Conservation (phyloP, 1,140 invertebrate species). For the Ceratosolen fusciceps region DNA sequence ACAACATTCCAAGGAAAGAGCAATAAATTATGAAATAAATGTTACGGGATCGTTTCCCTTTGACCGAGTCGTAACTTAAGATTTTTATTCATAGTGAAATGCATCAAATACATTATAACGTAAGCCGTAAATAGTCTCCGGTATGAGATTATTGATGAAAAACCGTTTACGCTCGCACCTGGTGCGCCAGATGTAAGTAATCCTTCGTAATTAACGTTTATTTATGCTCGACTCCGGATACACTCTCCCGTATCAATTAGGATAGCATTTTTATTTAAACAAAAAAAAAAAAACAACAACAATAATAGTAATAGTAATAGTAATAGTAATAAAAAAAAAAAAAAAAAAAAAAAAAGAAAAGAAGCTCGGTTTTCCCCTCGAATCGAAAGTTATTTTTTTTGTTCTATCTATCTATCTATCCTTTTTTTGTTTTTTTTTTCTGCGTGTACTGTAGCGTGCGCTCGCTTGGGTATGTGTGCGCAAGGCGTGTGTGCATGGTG, state of each 20-base stretch:
- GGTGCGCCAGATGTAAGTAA: neutral
- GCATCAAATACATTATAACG: slow-evolving; percentile 4
- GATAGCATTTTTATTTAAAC: slow-evolving; percentile 3
- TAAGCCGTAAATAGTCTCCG: neutral
- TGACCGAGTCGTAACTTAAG: slow-evolving; percentile 14
- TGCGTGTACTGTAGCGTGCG: neutral
- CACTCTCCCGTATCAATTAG: neutral
- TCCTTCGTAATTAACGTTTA: slow-evolving; percentile 9
- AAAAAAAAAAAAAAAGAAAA: no score
- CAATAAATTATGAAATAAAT: neutral
- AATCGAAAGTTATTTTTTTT: no score
- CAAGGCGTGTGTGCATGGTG: neutral
- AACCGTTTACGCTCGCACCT: slow-evolving; percentile 18
- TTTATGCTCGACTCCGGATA: neutral
- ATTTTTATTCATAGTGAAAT: slow-evolving; percentile 23
- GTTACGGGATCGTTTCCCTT: no score
- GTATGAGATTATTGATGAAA: slow-evolving; percentile 9
- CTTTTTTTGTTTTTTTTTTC: no score
- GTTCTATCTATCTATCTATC: no score
- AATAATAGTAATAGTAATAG: no score
- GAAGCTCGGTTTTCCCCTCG: no score
- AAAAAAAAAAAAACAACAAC: no score
- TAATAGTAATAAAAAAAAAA: no score
- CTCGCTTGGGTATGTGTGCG: neutral
- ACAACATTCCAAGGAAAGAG: slow-evolving; percentile 26